These are phyloP conservation scores for Lepus oiostolus DNA, from an alignment of 2,797 vertebrate genomes.

Conservation along the genomic window DNA sequence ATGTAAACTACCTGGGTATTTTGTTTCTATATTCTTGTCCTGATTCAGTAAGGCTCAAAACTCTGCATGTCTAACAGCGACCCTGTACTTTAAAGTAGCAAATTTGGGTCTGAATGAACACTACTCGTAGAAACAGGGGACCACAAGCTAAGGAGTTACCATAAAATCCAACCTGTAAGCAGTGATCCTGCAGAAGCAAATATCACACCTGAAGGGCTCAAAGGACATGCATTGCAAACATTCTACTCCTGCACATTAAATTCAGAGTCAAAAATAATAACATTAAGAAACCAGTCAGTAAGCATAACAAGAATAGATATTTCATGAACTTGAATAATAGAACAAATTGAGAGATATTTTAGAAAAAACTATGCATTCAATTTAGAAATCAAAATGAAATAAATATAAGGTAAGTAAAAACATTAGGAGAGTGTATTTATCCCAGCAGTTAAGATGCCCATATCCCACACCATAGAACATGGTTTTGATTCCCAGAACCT, in stretches of 20 bases:
- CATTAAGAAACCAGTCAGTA: not conserved
- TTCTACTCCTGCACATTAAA: not conserved
- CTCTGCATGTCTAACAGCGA: not conserved
- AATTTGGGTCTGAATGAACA: not conserved
- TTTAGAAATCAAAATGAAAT: not conserved
- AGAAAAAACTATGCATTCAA: not conserved
- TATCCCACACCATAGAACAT: too few relatives aligned
- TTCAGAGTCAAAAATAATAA: conserved; percentile 45
- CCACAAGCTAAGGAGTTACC: not conserved
- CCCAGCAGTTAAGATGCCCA: too few relatives aligned
- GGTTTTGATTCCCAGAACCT: too few relatives aligned
- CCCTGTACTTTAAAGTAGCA: not conserved
- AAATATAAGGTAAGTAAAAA: not conserved
- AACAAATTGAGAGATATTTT: not conserved
- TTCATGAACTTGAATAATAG: not conserved
- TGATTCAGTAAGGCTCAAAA: conserved; percentile 24
- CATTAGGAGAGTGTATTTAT: too few relatives aligned
- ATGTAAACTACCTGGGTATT: conserved; percentile 24
- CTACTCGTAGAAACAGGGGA: not conserved
- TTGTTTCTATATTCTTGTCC: conserved; percentile 27
- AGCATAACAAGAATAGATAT: not conserved
- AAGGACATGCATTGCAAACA: not conserved
- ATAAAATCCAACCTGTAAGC: not conserved
- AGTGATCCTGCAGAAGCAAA: not conserved
- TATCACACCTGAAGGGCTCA: not conserved